These are phyloP conservation scores for Siderastrea siderea DNA, from an alignment of 92 coral and sea anemone species.

Conservation along the genomic window DNA sequence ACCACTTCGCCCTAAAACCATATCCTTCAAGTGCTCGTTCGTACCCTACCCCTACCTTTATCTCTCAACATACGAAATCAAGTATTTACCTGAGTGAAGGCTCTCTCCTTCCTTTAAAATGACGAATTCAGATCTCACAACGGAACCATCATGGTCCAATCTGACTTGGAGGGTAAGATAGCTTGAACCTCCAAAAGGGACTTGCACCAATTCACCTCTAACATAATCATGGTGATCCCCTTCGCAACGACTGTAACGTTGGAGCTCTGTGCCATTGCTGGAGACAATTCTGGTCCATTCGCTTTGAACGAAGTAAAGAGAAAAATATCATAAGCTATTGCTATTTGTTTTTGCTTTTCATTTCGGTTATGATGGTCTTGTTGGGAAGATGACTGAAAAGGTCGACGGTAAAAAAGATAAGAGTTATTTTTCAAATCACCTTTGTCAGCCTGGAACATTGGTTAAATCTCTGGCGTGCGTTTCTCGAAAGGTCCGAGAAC, in stretches of 20 bases:
- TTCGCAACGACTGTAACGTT: background rate
- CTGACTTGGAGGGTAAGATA: background rate
- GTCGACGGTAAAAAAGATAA: too few species aligned
- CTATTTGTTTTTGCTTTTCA: too few species aligned
- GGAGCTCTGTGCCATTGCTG: background rate
- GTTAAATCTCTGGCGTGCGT: too few species aligned
- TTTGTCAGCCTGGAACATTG: too few species aligned
- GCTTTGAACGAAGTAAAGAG: background rate
- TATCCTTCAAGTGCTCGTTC: too few species aligned
- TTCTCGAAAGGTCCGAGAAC: too few species aligned
- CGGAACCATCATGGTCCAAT: background rate
- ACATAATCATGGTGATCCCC: background rate
- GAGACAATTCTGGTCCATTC: background rate
- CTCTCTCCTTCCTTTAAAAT: slow-evolving; percentile 14
- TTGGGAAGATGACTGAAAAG: too few species aligned
- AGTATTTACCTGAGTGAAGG: slow-evolving; percentile 2
- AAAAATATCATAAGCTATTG: too few species aligned
- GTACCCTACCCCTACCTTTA: too few species aligned
- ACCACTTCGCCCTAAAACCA: too few species aligned
- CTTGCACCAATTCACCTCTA: background rate
- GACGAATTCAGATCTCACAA: slow-evolving; percentile 4
- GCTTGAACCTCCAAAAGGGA: background rate
- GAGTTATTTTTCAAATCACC: too few species aligned
- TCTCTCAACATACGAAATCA: background rate
- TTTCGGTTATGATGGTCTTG: too few species aligned